Evolutionary conservation across 30 jellyfish, hydroid and myxozoan species (phyloP).

Genomic region (Rhopilema esculentum): DNA sequence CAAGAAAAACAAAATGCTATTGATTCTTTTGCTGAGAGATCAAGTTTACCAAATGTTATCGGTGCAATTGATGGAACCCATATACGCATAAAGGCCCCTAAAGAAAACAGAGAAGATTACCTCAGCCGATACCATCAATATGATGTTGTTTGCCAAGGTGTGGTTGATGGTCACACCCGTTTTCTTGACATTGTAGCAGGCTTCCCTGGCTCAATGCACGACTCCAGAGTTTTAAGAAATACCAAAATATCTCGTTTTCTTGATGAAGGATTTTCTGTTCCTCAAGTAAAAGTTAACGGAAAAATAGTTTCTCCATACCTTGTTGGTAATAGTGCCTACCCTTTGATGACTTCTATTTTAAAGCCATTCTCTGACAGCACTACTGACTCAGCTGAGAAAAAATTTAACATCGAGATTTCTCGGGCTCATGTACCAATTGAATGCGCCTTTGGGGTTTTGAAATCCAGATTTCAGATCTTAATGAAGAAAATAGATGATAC

Average conservation of each 20-base stretch:
- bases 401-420: neutral
- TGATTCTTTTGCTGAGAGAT: slow-evolving; percentile 2
- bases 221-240: neutral
- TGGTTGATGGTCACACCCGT: neutral
- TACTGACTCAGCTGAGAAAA: neutral
- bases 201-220: neutral
- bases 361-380: neutral
- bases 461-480: neutral
- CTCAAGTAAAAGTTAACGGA: neutral
- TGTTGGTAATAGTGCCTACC: neutral
- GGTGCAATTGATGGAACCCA: slow-evolving; percentile 3
- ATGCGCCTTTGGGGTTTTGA: neutral
- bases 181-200: neutral
- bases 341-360: neutral
- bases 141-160: no score
- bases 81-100: neutral
- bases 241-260: neutral
- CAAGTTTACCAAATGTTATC: neutral
- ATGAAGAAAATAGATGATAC: neutral
- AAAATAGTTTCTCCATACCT: neutral
- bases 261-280: neutral
- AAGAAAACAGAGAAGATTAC: neutral
- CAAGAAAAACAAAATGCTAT: neutral
- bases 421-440: neutral
- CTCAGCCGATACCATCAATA: neutral